Percentiles rank a stretch among this genome's conserved stretches.
These are phyloP conservation scores for Orchesella cincta DNA, from an alignment of 1,140 invertebrate species.

Conservation along the genomic window DNA sequence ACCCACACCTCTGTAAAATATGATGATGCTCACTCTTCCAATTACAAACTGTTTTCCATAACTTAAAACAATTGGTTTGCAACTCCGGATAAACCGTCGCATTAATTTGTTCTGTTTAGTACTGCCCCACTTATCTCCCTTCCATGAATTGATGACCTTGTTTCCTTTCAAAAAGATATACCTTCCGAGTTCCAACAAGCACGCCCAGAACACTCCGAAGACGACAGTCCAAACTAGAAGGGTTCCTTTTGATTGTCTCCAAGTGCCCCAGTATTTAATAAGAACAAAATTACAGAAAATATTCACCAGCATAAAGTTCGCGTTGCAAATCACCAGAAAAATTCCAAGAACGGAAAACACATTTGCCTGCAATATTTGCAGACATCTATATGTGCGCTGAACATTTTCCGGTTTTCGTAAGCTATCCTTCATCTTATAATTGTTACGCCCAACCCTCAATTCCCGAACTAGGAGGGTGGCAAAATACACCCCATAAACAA, in stretches of 20 bases:
- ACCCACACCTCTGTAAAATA: not conserved
- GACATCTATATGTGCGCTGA: not conserved
- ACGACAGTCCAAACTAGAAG: not conserved
- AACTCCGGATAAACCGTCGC: not conserved
- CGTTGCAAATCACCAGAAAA: not conserved
- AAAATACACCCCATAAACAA: no score
- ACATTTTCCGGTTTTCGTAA: not conserved
- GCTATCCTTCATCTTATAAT: not conserved
- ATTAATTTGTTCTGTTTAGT: not conserved
- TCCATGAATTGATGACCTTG: not conserved
- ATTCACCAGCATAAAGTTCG: not conserved
- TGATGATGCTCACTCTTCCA: not conserved
- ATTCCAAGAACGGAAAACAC: not conserved
- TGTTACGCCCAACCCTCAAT: not conserved
- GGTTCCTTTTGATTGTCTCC: not conserved
- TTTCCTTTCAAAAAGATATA: not conserved
- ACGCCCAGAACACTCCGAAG: not conserved
- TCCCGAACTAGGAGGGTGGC: no score
- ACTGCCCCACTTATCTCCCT: not conserved
- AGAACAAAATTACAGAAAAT: not conserved
- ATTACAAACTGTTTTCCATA: not conserved
- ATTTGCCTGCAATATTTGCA: not conserved
- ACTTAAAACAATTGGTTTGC: not conserved
- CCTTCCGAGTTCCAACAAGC: not conserved
- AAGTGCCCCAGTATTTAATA: not conserved